Base-by-base conservation (phyloP, 2,888 invertebrate species). In the Mamestra brassicae region DNA sequence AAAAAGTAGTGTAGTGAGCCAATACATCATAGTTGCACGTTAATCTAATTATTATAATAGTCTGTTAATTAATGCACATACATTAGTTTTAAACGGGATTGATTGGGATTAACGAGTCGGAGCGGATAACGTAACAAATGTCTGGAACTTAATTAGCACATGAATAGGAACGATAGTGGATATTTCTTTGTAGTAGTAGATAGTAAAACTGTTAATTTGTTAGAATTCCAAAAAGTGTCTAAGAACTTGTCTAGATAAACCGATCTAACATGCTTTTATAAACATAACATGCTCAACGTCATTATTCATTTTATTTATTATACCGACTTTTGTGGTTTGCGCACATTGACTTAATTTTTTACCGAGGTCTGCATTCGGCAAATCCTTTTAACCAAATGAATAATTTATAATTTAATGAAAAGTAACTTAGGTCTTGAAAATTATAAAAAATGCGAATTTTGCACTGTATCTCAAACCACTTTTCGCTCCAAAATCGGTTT, bases 181-280 rank as follows among this genome's bases (percentile, higher is more conserved):
- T 83, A 65, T 68, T 72, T 79, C 38, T 64, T 26, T 62, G 70
- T 66, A 57, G 62, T 75, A 50, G 11, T 45, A 45, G 2, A 17
- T 58, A 65, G 13, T 79, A 71, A 76, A 81, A 81, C 55, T 67
- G 74, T 68, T 74, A 79, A 82, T 78, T 65, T 71, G 67, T 66
- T 73, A 74, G 70, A 72, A 81, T 62, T 82, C 85, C 83, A 84
- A 83, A 80, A 83, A 84, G 85, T 85, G 76, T 85, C 85, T 86
- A 81, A 85, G 80, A 79, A 86, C 81, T 86, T 87, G 87, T 86
- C 87, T 83, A 78, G 85, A 83, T 87, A 86, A 86, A 86, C 81
- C 78, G 83, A 86, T 83, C 74, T 82, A 57, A 83, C 80, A 74
- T 76, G 61, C 65, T n/a, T 73, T 58, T 57, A 65, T 62, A 34